Percentiles rank a stretch among this genome's conserved stretches.
phyloP scores from a whole-genome alignment of 1,140 invertebrate species.

The Pollicipes pollicipes region DNA sequence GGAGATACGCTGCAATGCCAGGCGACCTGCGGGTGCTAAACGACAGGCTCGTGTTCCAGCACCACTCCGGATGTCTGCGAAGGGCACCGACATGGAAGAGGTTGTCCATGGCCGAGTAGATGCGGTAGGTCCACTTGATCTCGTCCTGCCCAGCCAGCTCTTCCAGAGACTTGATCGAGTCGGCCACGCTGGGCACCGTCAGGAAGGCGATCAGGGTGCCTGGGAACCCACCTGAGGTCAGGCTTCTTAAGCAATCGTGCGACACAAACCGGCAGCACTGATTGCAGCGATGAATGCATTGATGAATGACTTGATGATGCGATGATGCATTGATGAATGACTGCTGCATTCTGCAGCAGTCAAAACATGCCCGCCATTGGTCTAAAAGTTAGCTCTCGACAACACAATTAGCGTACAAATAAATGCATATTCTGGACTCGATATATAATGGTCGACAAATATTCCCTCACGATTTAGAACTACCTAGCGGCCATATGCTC shows the following conservation, averaged over 20 bases:
- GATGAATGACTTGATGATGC: neutral
- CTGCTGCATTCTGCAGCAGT: neutral
- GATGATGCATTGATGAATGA: neutral
- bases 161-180: constrained; percentile 7
- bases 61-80: too few relatives aligned
- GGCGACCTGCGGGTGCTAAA: too few relatives aligned
- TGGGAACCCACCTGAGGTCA: neutral
- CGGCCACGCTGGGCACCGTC: constrained; percentile 6
- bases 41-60: too few relatives aligned
- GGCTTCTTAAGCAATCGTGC: neutral
- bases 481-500: too few relatives aligned
- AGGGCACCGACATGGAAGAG: constrained; percentile 18
- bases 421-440: too few relatives aligned
- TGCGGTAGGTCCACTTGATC: constrained; percentile 9
- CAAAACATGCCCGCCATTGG: neutral
- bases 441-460: too few relatives aligned
- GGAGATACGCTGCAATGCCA: too few relatives aligned
- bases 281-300: neutral
- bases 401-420: too few relatives aligned
- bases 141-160: constrained; percentile 1
- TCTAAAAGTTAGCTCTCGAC: too few relatives aligned
- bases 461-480: too few relatives aligned
- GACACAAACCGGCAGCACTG: neutral
- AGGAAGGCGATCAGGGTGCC: constrained; percentile 11
- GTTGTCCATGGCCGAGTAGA: neutral